Conservation (phyloP, 2,113 vertebrate species). For the Etheostoma cragini region DNA sequence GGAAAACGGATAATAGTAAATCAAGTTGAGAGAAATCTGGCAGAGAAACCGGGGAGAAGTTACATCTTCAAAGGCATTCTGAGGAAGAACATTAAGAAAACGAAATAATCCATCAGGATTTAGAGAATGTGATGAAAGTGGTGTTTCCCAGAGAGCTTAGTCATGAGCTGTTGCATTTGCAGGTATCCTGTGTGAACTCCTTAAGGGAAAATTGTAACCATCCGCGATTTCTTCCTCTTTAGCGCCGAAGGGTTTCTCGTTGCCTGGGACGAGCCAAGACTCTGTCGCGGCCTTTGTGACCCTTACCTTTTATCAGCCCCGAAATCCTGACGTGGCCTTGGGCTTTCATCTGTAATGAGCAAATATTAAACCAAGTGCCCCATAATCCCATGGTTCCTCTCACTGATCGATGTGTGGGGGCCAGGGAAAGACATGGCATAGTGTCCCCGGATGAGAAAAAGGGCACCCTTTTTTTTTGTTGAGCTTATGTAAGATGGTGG, state of each 20-base stretch:
- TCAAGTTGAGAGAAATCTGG: slow-evolving; percentile 56
- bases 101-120: slow-evolving; percentile 74
- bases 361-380: slow-evolving; percentile 49
- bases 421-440: slow-evolving; percentile 10
- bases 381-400: slow-evolving; percentile 40
- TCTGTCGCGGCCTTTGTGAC: slow-evolving; percentile 45
- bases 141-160: slow-evolving; percentile 49
- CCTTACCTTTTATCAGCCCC: slow-evolving; percentile 52
- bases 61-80: slow-evolving; percentile 62
- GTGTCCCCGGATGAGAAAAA: slow-evolving; percentile 23
- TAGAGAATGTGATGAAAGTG: slow-evolving; percentile 71
- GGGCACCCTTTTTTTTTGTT: background rate
- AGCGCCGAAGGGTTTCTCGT: slow-evolving; percentile 53
- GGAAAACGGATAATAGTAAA: slow-evolving; percentile 46
- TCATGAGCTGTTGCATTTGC: slow-evolving; percentile 34
- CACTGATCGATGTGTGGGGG: slow-evolving; percentile 34
- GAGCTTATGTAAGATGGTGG: slow-evolving; percentile 33
- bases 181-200: slow-evolving; percentile 51
- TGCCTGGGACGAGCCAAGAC: slow-evolving; percentile 51
- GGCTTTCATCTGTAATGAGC: slow-evolving; percentile 49
- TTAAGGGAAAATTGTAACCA: slow-evolving; percentile 71
- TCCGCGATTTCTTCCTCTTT: slow-evolving; percentile 43
- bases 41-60: slow-evolving; percentile 19
- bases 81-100: slow-evolving; percentile 52
- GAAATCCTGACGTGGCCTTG: slow-evolving; percentile 33